Conservation (phyloP, 2,888 invertebrate genomes). For the Aricia artaxerxes region DNA sequence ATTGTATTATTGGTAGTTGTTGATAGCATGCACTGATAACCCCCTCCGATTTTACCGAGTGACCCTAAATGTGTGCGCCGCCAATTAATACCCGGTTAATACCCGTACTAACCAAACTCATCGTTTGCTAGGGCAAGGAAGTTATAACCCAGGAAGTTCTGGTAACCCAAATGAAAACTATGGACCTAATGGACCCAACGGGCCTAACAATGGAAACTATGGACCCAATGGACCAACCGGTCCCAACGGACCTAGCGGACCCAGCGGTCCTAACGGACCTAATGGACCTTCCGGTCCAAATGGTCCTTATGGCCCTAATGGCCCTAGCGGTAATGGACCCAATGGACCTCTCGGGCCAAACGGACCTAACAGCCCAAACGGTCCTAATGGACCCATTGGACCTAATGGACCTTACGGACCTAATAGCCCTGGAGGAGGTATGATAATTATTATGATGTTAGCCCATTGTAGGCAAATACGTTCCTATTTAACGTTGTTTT, state of each 20-base stretch:
- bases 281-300: conserved; percentile 50
- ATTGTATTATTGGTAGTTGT: too few species aligned
- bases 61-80: too few species aligned
- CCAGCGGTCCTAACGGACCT: conserved; percentile 57
- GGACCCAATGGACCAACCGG: conserved; percentile 50
- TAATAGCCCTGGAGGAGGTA: conserved; percentile 48
- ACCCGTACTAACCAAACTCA: neutral
- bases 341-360: conserved; percentile 41
- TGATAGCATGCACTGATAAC: too few species aligned
- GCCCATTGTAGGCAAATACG: too few species aligned
- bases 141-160: neutral
- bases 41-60: too few species aligned
- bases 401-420: conserved; percentile 46
- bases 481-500: too few species aligned
- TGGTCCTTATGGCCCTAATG: conserved; percentile 44
- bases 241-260: conserved; percentile 48
- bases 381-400: conserved; percentile 42
- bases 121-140: neutral
- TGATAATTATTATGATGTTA: neutral
- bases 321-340: conserved; percentile 32
- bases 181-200: too few species aligned
- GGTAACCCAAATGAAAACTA: neutral
- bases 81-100: too few species aligned
- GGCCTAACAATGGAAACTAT: neutral
- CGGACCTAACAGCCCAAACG: conserved; percentile 35